Percentiles rank a stretch among this genome's conserved stretches.
phyloP scores from a whole-genome alignment of 1,140 invertebrate genomes.

The Ips nitidus region DNA sequence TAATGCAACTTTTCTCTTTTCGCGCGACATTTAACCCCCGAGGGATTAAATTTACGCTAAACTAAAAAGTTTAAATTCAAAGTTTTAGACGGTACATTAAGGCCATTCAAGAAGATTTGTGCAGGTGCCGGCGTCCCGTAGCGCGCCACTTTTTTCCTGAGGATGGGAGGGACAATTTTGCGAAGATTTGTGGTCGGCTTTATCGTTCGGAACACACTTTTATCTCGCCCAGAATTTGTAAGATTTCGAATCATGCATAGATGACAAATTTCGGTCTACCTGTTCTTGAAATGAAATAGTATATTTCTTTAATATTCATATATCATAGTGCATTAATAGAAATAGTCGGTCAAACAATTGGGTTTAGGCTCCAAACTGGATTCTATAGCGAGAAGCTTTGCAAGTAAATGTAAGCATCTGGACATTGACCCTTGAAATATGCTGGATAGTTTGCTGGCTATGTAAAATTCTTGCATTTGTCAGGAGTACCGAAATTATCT shows the following conservation, averaged over 20 bases:
- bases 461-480: slow-evolving; percentile 49
- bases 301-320: too few relatives aligned
- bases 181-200: slow-evolving; percentile 46
- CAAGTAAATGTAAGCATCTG: slow-evolving; percentile 54
- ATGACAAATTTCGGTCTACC: slow-evolving; percentile 18
- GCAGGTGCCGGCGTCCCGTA: slow-evolving; percentile 33
- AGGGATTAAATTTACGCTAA: slow-evolving; percentile 29
- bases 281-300: slow-evolving; percentile 41
- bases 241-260: slow-evolving; percentile 48
- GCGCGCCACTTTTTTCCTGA: slow-evolving; percentile 28
- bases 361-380: slow-evolving; percentile 35
- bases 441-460: slow-evolving; percentile 52
- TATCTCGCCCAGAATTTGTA: slow-evolving; percentile 47
- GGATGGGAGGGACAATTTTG: slow-evolving; percentile 36
- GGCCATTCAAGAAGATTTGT: slow-evolving; percentile 40
- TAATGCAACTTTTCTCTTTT: slow-evolving; percentile 28
- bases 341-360: too few relatives aligned
- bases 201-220: slow-evolving; percentile 46
- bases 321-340: too few relatives aligned
- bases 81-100: slow-evolving; percentile 39
- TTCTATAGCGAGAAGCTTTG: slow-evolving; percentile 34
- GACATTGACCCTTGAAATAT: slow-evolving; percentile 54
- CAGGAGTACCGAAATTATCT: slow-evolving; percentile 45
- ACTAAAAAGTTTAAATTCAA: slow-evolving; percentile 34
- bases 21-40: slow-evolving; percentile 27